phyloP scores from a whole-genome alignment of 2,888 invertebrate species.

The Monochamus alternatus region DNA sequence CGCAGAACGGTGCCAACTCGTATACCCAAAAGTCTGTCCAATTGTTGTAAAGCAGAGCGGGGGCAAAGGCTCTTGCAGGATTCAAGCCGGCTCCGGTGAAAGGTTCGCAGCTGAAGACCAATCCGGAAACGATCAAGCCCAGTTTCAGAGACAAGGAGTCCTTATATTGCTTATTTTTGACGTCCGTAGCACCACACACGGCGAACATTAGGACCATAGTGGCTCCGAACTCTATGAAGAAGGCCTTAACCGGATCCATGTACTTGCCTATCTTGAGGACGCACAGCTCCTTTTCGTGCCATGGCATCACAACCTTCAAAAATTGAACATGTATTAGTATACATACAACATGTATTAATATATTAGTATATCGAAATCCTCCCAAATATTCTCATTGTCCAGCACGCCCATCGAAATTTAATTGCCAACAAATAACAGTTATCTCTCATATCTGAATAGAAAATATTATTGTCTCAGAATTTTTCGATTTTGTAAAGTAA shows the following conservation, averaged over 20 bases:
- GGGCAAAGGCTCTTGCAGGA: constrained; percentile 47
- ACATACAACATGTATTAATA: no score
- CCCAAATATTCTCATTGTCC: no score
- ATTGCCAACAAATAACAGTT: no score
- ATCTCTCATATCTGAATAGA: no score
- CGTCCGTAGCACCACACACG: constrained; percentile 40
- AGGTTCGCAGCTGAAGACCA: constrained; percentile 35
- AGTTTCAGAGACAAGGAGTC: constrained; percentile 45
- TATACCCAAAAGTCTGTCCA: constrained; percentile 46
- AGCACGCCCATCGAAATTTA: no score
- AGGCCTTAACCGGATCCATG: constrained; percentile 38
- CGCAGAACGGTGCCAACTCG: constrained; percentile 42
- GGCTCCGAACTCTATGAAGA: constrained; percentile 40
- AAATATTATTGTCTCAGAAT: no score
- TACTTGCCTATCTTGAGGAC: constrained; percentile 29
- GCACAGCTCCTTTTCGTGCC: constrained; percentile 29
- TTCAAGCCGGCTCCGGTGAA: constrained; percentile 49
- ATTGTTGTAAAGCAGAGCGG: constrained; percentile 39
- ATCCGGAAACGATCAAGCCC: constrained; percentile 35
- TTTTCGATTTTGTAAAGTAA: no score
- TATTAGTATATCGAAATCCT: no score
- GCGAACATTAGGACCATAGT: constrained; percentile 38
- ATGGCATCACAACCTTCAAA: constrained; percentile 20
- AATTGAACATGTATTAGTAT: constrained; percentile 19
- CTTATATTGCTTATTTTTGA: constrained; percentile 8